Conservation (phyloP, 2,888 invertebrate species). For the Euspilapteryx auroguttella region DNA sequence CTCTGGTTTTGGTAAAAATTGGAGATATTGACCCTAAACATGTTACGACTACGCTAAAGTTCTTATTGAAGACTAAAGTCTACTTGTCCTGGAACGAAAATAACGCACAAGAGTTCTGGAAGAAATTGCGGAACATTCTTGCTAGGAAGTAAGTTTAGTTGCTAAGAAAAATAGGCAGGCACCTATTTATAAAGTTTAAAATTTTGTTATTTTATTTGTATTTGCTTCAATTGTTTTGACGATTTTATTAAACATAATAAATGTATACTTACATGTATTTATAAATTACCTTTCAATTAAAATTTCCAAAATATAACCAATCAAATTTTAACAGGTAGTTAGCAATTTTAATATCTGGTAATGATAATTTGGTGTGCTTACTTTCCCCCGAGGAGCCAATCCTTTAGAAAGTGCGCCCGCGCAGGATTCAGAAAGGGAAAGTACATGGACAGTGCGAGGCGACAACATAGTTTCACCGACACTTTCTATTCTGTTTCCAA, state of each 20-base stretch:
- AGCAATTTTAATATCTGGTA: too few species aligned
- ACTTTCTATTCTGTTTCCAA: conserved; percentile 25
- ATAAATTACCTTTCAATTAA: too few species aligned
- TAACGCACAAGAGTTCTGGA: conserved; percentile 39
- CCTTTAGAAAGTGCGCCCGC: background rate
- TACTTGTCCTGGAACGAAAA: conserved; percentile 65
- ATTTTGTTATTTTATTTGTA: too few species aligned
- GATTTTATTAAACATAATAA: too few species aligned
- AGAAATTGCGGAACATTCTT: conserved; percentile 31
- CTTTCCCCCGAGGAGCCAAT: too few species aligned
- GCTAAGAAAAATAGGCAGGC: too few species aligned
- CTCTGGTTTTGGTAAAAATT: conserved; percentile 64
- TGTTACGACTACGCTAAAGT: conserved; percentile 62
- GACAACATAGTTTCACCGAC: conserved; percentile 16
- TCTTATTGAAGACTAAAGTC: conserved; percentile 65
- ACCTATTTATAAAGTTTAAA: too few species aligned
- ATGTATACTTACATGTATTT: too few species aligned
- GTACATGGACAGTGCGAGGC: conserved; percentile 30
- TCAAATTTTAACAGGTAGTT: too few species aligned
- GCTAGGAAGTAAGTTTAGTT: conserved; percentile 10
- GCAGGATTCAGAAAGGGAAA: conserved; percentile 16
- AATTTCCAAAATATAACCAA: too few species aligned
- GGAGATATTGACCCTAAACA: conserved; percentile 58
- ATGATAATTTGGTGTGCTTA: too few species aligned
- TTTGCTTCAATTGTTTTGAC: too few species aligned